Conservation (phyloP, 2,797 vertebrate species). For the Rhyacichthys aspro region DNA sequence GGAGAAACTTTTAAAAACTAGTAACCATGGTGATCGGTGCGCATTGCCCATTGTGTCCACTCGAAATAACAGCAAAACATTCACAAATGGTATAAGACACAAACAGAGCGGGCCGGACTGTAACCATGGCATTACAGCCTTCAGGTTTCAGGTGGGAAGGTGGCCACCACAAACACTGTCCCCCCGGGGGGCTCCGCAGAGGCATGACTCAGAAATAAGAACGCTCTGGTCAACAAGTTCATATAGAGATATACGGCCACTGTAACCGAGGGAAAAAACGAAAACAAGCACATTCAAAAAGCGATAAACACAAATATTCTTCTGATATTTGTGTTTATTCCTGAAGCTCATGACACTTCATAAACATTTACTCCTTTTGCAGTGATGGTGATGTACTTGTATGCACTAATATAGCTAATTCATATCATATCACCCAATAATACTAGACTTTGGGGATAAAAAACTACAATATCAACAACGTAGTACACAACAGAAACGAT, state of each 20-base stretch:
- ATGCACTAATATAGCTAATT: too few relatives aligned
- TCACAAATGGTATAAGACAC: conserved; percentile 8
- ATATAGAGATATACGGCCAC: conserved; percentile 41
- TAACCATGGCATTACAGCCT: conserved; percentile 47
- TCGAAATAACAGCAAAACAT: conserved; percentile 16
- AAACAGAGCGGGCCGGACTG: conserved; percentile 7
- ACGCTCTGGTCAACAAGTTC: conserved; percentile 49
- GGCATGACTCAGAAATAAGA: conserved; percentile 63
- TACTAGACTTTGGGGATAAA: too few relatives aligned
- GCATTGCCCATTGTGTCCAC: conserved; percentile 28
- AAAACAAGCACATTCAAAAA: background rate
- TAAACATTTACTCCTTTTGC: too few relatives aligned
- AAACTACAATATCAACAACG: too few relatives aligned
- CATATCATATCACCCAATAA: too few relatives aligned
- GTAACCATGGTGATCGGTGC: conserved; percentile 62
- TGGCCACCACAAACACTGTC: conserved; percentile 23
- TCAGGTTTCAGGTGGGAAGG: conserved; percentile 49
- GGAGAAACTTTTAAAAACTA: conserved; percentile 41
- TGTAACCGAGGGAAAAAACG: conserved; percentile 55
- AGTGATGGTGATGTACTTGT: too few relatives aligned
- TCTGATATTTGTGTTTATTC: too few relatives aligned
- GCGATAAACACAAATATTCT: too few relatives aligned
- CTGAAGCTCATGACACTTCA: too few relatives aligned
- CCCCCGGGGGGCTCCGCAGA: conserved; percentile 23
- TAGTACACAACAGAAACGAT: too few relatives aligned